Evolutionary conservation across 2,113 vertebrate genomes (phyloP).

Genomic region (Eptesicus fuscus): DNA sequence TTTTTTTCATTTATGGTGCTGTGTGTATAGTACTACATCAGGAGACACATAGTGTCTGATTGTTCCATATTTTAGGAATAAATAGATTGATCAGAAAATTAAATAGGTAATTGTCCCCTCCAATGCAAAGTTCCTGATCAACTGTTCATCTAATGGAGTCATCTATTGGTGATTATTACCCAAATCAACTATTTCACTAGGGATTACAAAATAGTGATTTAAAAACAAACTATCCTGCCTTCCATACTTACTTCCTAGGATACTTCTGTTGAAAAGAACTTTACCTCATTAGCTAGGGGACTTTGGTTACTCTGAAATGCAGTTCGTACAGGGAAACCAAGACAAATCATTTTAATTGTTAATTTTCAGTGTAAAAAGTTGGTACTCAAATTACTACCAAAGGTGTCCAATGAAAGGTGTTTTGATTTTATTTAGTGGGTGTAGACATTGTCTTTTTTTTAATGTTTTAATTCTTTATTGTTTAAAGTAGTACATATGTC

Average conservation of each 20-base stretch:
- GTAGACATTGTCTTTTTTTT: not conserved
- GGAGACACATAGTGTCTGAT: not conserved
- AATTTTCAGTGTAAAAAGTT: not conserved
- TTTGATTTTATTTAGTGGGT: not conserved
- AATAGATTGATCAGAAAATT: not conserved
- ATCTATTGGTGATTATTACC: not conserved
- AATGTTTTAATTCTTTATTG: not conserved
- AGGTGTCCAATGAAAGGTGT: not conserved
- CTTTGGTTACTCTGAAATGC: not conserved
- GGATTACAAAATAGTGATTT: not conserved
- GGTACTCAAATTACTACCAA: not conserved
- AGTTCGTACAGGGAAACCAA: not conserved
- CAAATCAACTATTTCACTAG: not conserved
- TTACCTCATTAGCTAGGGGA: not conserved
- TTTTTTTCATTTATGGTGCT: not conserved
- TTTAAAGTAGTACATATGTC: too few relatives aligned
- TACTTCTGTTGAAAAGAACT: slow-evolving; percentile 8
- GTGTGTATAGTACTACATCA: not conserved
- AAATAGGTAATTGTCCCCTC: not conserved
- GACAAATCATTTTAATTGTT: not conserved
- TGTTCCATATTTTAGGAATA: not conserved
- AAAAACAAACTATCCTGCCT: not conserved
- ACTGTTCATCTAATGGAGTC: not conserved
- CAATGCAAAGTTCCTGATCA: not conserved
- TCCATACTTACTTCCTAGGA: not conserved